Conservation (phyloP, 1,140 invertebrate species). For the Penaeus vannamei region DNA sequence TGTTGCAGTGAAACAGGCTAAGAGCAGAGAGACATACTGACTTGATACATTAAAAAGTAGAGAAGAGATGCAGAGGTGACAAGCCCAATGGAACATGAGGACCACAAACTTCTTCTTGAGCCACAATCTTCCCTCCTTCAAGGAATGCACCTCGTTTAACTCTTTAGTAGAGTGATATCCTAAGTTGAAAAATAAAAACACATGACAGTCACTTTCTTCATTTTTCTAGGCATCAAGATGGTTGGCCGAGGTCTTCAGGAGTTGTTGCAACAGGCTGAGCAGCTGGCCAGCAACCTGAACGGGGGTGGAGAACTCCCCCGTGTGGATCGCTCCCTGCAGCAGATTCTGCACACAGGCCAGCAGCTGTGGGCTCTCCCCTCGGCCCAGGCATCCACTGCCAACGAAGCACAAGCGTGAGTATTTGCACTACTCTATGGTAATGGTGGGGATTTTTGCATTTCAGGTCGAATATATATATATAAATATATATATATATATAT, state of each 20-base stretch:
- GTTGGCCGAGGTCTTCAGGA: conserved; percentile 80
- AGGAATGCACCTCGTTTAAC: too few species aligned
- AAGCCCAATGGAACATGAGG: too few species aligned
- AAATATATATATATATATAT: conserved; percentile 10
- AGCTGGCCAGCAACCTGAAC: conserved; percentile 90
- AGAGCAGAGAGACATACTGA: too few species aligned
- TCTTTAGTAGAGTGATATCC: too few species aligned
- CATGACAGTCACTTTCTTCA: too few species aligned
- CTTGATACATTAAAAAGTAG: too few species aligned
- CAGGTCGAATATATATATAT: not conserved
- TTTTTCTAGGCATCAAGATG: conserved; percentile 10
- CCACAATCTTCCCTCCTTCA: too few species aligned
- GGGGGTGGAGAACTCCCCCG: conserved; percentile 70
- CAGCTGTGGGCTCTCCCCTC: conserved; percentile 89
- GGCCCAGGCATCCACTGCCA: conserved; percentile 79
- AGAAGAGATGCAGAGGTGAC: too few species aligned
- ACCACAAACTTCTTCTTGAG: too few species aligned
- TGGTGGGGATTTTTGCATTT: not conserved
- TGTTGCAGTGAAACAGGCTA: too few species aligned
- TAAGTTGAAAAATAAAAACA: too few species aligned
- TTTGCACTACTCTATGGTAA: too few species aligned
- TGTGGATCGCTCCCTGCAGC: conserved; percentile 90
- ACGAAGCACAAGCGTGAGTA: conserved; percentile 92
- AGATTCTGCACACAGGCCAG: conserved; percentile 92
- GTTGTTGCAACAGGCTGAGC: conserved; percentile 90